Evolutionary conservation across 2,113 vertebrate genomes (phyloP).

Genomic region (Rhegmatorhina hoffmannsi): DNA sequence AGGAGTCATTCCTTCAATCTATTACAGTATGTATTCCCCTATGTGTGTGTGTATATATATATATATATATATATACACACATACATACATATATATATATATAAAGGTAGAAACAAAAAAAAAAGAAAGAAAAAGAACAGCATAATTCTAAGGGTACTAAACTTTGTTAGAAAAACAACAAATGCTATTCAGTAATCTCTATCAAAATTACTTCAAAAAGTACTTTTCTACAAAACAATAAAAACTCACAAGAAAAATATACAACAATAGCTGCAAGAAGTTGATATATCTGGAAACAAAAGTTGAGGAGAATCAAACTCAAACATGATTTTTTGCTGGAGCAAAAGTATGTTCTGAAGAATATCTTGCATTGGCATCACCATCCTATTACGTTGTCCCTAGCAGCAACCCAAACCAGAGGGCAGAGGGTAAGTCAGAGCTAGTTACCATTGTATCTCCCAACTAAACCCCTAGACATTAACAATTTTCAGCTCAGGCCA

Average conservation of each 20-base stretch:
- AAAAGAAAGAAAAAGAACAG: not conserved
- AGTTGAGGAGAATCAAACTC: not conserved
- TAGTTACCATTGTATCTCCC: not conserved
- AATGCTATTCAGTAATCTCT: not conserved
- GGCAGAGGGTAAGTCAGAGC: not conserved
- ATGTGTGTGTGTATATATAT: too few species aligned
- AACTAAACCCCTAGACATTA: not conserved
- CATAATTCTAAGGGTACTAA: not conserved
- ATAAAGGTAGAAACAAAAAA: too few species aligned
- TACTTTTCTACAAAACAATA: not conserved
- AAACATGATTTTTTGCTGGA: not conserved
- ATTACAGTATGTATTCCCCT: not conserved
- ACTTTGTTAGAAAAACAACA: not conserved
- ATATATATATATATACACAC: not conserved
- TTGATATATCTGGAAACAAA: not conserved
- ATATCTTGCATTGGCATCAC: not conserved
- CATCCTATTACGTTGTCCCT: not conserved
- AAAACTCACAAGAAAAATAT: not conserved
- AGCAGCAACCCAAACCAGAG: not conserved
- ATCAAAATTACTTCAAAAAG: not conserved
- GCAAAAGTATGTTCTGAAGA: not conserved
- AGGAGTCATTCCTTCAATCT: not conserved
- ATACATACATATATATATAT: not conserved
- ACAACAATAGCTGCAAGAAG: not conserved
- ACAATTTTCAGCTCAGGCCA: not conserved